Conservation (phyloP, 2,797 vertebrate genomes). For the Oceanodroma leucorhoa region DNA sequence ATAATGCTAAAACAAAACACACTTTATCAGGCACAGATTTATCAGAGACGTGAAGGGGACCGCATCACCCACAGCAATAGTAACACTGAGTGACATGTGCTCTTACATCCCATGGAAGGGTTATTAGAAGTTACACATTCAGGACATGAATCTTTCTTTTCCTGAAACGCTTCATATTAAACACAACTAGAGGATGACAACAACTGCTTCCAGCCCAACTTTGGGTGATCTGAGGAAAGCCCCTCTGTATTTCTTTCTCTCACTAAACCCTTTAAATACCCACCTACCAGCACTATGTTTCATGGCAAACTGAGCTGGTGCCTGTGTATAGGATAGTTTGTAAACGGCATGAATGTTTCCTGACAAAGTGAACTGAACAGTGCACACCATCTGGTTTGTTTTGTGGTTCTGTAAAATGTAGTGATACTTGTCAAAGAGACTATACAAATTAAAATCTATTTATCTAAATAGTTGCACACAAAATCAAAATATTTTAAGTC, state of each 20-base stretch:
- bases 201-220: not conserved
- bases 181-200: not conserved
- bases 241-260: not conserved
- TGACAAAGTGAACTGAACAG: not conserved
- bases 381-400: not conserved
- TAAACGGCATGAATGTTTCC: not conserved
- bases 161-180: not conserved
- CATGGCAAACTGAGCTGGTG: not conserved
- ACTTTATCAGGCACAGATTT: not conserved
- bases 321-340: not conserved
- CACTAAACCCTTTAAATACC: not conserved
- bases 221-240: not conserved
- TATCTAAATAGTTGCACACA: not conserved
- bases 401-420: not conserved
- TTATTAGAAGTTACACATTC: accelerated
- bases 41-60: not conserved
- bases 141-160: not conserved
- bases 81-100: not conserved
- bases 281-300: not conserved
- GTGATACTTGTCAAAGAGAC: not conserved
- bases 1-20: not conserved
- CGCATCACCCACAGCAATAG: not conserved
- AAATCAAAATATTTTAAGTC: not conserved
- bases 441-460: not conserved
- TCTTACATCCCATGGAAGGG: not conserved